phyloP scores from a whole-genome alignment of 2,797 vertebrate genomes.

The Harpagifer antarcticus region DNA sequence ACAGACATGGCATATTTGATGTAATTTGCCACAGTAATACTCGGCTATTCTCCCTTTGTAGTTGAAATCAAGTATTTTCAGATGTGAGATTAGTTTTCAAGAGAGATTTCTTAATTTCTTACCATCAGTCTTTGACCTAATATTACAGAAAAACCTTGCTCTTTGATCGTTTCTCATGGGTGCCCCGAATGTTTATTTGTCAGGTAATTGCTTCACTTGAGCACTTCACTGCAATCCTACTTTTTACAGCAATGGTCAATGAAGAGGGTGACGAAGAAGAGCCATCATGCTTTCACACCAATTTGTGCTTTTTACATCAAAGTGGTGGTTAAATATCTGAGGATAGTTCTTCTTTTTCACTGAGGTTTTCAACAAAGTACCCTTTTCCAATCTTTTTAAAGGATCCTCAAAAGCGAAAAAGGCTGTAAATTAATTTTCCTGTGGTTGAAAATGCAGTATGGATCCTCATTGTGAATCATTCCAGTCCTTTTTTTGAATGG shows the following conservation, averaged over 20 bases:
- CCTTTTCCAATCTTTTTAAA: constrained; percentile 60
- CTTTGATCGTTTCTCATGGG: constrained; percentile 40
- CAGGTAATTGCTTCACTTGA: constrained; percentile 46
- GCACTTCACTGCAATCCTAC: constrained; percentile 56
- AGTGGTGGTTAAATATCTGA: constrained; percentile 78
- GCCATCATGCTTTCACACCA: constrained; percentile 86
- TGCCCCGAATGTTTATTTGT: constrained; percentile 57
- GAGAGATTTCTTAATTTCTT: constrained; percentile 22
- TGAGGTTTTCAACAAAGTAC: constrained; percentile 32
- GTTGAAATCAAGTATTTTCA: constrained; percentile 38
- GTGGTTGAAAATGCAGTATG: constrained; percentile 81
- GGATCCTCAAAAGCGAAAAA: constrained; percentile 76
- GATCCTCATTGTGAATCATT: constrained; percentile 82
- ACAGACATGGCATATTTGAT: constrained; percentile 25
- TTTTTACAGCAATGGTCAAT: constrained; percentile 53
- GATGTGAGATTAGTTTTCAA: constrained; percentile 38
- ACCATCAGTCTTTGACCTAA: constrained; percentile 30
- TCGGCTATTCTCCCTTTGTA: constrained; percentile 18
- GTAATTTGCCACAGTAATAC: constrained; percentile 35
- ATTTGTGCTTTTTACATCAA: constrained; percentile 76
- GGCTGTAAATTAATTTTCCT: constrained; percentile 78
- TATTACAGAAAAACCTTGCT: constrained; percentile 30
- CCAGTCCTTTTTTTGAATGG: constrained; percentile 78
- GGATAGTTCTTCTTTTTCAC: constrained; percentile 69
- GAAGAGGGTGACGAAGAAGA: constrained; percentile 71